Base-by-base conservation (phyloP, 2,888 invertebrate genomes). In the Acleris emargana region DNA sequence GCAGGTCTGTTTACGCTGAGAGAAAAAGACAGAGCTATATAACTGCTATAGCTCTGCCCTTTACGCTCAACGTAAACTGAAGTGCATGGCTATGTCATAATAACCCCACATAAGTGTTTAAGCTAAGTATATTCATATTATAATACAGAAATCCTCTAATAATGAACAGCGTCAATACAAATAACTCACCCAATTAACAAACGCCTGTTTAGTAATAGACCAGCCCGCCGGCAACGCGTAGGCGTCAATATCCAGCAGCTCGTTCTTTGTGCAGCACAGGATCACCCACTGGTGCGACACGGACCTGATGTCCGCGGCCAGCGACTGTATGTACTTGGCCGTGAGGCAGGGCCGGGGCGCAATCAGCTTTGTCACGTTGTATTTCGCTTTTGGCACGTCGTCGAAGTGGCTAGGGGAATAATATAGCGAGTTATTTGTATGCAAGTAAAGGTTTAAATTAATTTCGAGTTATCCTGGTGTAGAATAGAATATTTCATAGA, bases 231-330 rank as follows among this genome's bases (percentile, higher is more conserved):
- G 95, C 68, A 96, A 75, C 3, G 87, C 82, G 73, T 93, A 93
- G 3, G 93, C 86, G 67, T 92, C 93, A 5, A 80, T 69, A 67
- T 91, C 93, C 0, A 85, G 73, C 3, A 84, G 70, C 0, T 66
- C 13, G 68, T 81, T 82, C 45, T 87, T 84, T 17, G 81, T 80
- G 74, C 95, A 95, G 74, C 94, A 94, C 71, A 94, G 86, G 38
- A 95, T 93, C 60, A 97, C 93, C 96, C 96, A 97, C 64, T 92
- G 93, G 83, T 96, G 95, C 51, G 94, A 94, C 5, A 96, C 86
- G 6, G 95, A 93, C 22, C 89, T 78, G 0, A 96, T 93, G 67
- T 94, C 94, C 1, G 94, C 93, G 0, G 96, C 95, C 49, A 97
- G 80, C 71, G 95, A 96, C 71, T 95, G 94, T 72, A 97, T 92